Evolutionary conservation across 2,888 invertebrate species (phyloP).

Genomic region (Xylophagus ater): DNA sequence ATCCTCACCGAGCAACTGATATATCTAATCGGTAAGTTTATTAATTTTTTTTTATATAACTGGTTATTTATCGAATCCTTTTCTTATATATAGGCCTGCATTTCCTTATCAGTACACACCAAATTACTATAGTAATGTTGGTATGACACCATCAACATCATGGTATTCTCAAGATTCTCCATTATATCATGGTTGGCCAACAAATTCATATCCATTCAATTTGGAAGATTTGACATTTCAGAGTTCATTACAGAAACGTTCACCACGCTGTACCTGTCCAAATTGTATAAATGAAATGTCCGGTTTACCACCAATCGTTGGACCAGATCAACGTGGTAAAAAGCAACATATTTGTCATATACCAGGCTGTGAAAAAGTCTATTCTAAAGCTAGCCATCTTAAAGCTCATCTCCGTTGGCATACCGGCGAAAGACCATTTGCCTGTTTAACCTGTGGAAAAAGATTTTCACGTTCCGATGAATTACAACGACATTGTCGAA

Average conservation of each 20-base stretch:
- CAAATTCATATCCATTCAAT: slow-evolving; percentile 22
- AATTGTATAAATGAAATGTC: slow-evolving; percentile 71
- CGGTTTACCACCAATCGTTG: slow-evolving; percentile 60
- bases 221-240: slow-evolving; percentile 37
- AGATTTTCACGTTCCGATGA: slow-evolving; percentile 87
- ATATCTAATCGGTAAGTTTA: neutral
- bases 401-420: slow-evolving; percentile 91
- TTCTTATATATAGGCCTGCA: slow-evolving; percentile 26
- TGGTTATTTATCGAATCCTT: neutral
- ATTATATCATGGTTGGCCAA: slow-evolving; percentile 29
- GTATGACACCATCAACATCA: slow-evolving; percentile 29
- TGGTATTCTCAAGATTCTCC: slow-evolving; percentile 38
- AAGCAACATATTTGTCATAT: slow-evolving; percentile 79
- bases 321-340: slow-evolving; percentile 61
- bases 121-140: slow-evolving; percentile 36
- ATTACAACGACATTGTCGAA: slow-evolving; percentile 75
- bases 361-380: slow-evolving; percentile 76
- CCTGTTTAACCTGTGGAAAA: slow-evolving; percentile 81
- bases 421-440: slow-evolving; percentile 82
- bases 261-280: slow-evolving; percentile 69
- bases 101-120: slow-evolving; percentile 29
- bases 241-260: slow-evolving; percentile 53
- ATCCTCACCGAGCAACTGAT: slow-evolving; percentile 4
- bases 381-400: slow-evolving; percentile 88
- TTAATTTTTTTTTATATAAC: neutral